Conservation (phyloP, 2,888 invertebrate species). For the Nysson spinosus region DNA sequence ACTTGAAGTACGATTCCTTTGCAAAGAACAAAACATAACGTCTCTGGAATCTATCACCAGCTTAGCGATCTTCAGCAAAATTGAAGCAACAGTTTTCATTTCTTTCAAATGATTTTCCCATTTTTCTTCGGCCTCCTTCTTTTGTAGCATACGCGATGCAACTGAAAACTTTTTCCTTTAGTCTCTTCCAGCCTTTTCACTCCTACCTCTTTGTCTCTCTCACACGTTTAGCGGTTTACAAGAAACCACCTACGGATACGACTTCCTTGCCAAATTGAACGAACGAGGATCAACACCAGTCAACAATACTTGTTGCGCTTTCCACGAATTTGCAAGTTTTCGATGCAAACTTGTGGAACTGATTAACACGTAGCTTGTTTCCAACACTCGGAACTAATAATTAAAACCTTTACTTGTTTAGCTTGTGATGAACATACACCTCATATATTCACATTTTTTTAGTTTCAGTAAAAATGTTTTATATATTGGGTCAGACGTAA, state of each 20-base stretch:
- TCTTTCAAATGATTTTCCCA: background rate
- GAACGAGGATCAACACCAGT: conserved; percentile 4
- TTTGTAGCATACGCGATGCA: background rate
- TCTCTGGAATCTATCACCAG: background rate
- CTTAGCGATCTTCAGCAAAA: background rate
- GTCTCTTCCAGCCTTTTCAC: background rate
- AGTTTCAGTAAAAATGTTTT: too few species aligned
- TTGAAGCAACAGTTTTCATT: conserved; percentile 27
- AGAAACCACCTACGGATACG: conserved; percentile 2
- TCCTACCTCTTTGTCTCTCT: background rate
- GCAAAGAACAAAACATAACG: background rate
- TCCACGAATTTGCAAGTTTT: conserved; percentile 12
- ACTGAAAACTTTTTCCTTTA: background rate
- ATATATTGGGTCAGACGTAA: too few species aligned
- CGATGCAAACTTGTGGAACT: too few species aligned
- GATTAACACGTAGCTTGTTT: too few species aligned
- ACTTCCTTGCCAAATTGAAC: conserved; percentile 20
- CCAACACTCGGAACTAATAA: too few species aligned
- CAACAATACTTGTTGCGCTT: conserved; percentile 30
- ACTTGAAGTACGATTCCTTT: background rate
- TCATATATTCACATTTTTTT: too few species aligned
- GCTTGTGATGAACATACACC: too few species aligned
- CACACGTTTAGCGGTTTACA: conserved; percentile 3
- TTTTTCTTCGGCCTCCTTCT: background rate
- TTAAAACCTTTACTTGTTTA: too few species aligned